Evolutionary conservation across 2,797 vertebrate genomes (phyloP).

Genomic region (Corythornis leucogaster): DNA sequence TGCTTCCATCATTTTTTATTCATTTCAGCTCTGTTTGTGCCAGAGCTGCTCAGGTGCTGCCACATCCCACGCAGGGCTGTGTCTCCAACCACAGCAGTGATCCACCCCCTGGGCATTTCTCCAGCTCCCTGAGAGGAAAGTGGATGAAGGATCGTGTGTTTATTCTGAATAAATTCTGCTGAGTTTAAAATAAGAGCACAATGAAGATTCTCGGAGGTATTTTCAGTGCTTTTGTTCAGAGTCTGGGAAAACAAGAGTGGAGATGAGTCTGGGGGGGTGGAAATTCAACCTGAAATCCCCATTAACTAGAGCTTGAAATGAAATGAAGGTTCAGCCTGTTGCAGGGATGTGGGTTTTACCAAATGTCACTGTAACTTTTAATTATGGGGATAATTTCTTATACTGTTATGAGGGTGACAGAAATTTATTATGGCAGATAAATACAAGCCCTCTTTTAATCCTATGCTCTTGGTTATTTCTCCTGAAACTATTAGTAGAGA

Average conservation of each 20-base stretch:
- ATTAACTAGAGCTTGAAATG: background rate
- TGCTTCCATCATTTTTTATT: background rate
- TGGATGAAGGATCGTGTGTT: background rate
- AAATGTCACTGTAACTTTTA: background rate
- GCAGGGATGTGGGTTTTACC: background rate
- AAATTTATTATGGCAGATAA: background rate
- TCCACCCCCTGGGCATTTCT: fast-evolving
- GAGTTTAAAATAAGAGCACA: background rate
- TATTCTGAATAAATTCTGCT: background rate
- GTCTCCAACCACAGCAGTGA: fast-evolving
- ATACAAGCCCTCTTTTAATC: background rate
- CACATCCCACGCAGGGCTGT: fast-evolving
- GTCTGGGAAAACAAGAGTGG: background rate
- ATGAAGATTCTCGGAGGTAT: background rate
- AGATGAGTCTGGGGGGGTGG: background rate
- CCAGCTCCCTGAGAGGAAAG: fast-evolving
- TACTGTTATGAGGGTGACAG: background rate
- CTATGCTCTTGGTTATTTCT: background rate
- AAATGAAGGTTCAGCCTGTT: background rate
- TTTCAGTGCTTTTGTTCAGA: background rate
- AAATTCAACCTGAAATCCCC: background rate
- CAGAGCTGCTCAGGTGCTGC: background rate
- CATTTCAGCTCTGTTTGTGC: background rate
- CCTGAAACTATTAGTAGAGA: background rate
- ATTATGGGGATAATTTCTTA: background rate